A percentile compares a stretch with the other conserved stretches of the same genome.
phyloP scores from a whole-genome alignment of 2,113 vertebrate genomes.

The Varanus salvator region DNA sequence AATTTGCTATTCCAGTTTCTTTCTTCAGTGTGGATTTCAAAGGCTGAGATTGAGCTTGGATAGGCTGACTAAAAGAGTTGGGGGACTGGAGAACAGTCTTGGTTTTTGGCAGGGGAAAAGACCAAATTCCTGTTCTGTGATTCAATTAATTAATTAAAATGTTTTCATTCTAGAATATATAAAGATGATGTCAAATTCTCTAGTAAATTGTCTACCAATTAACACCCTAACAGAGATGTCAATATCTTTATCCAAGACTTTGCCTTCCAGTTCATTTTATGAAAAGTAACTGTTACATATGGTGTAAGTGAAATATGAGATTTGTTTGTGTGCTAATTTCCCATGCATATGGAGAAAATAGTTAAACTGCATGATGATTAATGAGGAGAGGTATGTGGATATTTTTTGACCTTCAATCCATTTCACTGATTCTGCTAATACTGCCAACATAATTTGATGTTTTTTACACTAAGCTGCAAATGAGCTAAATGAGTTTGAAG shows the following conservation, averaged over 20 bases:
- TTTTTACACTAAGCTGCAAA: constrained; percentile 39
- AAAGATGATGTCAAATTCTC: not conserved
- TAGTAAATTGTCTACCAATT: not conserved
- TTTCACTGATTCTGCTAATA: constrained; percentile 17
- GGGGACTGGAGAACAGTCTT: too few relatives aligned
- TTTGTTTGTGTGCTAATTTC: constrained; percentile 20
- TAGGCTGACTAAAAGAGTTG: not conserved
- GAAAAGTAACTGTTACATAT: not conserved
- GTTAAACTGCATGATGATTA: constrained; percentile 12
- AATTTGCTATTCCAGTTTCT: not conserved
- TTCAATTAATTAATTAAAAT: not conserved
- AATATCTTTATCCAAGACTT: not conserved
- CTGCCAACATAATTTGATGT: not conserved
- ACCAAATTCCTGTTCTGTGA: not conserved
- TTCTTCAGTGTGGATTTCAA: too few relatives aligned
- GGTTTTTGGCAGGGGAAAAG: not conserved
- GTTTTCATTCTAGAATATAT: not conserved
- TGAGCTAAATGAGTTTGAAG: constrained; percentile 18
- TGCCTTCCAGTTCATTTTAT: constrained; percentile 5
- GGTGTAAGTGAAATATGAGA: not conserved
- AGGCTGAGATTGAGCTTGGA: not conserved
- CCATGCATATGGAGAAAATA: not conserved
- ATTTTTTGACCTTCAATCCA: constrained; percentile 25
- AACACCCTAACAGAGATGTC: not conserved
- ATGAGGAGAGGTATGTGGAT: constrained; percentile 1